Conservation (phyloP, 2,113 vertebrate species). For the Kobus ellipsiprymnus region DNA sequence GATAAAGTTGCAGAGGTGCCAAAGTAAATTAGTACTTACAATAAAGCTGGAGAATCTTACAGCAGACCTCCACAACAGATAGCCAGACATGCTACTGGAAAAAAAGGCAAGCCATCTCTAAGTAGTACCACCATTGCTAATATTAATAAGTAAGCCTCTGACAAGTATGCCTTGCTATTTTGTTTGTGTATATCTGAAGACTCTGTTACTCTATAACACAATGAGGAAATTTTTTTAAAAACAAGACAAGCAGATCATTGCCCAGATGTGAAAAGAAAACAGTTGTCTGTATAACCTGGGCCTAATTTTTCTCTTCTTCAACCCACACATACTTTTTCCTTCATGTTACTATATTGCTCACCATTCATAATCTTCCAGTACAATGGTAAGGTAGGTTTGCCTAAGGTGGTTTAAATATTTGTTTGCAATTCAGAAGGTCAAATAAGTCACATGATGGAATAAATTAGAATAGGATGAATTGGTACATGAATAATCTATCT, state of each 20-base stretch:
- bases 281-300: background rate
- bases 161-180: conserved; percentile 1
- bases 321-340: background rate
- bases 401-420: conserved; percentile 78
- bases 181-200: conserved; percentile 9
- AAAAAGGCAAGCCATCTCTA: conserved; percentile 40
- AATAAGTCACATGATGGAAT: conserved; percentile 90
- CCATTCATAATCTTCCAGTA: conserved; percentile 76
- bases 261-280: background rate
- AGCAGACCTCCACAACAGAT: conserved; percentile 39
- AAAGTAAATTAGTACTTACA: conserved; percentile 32
- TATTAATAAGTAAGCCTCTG: background rate
- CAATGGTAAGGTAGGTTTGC: conserved; percentile 83
- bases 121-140: background rate
- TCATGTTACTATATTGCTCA: conserved; percentile 74
- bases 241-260: background rate
- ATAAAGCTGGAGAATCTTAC: conserved; percentile 62
- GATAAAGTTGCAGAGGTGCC: conserved; percentile 44
- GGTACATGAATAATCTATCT: conserved; percentile 86
- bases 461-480: conserved; percentile 87
- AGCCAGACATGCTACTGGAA: conserved; percentile 29
- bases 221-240: background rate
- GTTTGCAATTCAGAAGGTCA: conserved; percentile 82
- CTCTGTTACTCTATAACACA: background rate
- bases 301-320: conserved; percentile 19